Percentiles rank a stretch among this genome's conserved stretches.
These are phyloP conservation scores for Syritta pipiens DNA, from an alignment of 2,888 invertebrate species.

Conservation along the genomic window DNA sequence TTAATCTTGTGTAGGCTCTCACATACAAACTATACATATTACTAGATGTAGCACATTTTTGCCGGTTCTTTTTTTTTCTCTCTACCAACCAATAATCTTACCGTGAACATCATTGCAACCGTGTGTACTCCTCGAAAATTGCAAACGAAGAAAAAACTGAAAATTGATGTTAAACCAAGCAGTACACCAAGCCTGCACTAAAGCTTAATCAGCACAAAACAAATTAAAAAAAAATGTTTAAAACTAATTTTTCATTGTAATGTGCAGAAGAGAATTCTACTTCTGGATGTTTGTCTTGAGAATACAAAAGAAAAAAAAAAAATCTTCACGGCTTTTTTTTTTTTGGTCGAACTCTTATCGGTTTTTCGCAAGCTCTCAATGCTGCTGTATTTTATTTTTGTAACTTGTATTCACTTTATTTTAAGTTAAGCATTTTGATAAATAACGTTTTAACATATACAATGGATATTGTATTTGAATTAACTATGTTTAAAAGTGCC, in stretches of 20 bases:
- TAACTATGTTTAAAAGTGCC: conserved; percentile 19
- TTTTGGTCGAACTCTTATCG: conserved; percentile 50
- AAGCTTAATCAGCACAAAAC: conserved; percentile 20
- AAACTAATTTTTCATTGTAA: conserved; percentile 39
- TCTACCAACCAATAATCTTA: conserved; percentile 75
- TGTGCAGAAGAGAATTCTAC: not conserved
- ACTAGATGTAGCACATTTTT: conserved; percentile 31
- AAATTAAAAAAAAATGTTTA: conserved; percentile 10
- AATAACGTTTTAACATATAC: conserved; percentile 25
- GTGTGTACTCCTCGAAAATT: conserved; percentile 42
- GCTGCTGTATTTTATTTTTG: conserved; percentile 20
- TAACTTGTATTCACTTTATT: conserved; percentile 41
- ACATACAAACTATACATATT: conserved; percentile 16
- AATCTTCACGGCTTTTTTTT: conserved; percentile 38
- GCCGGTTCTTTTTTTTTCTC: conserved; percentile 52
- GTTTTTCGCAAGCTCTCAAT: conserved; percentile 58
- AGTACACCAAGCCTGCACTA: conserved; percentile 26
- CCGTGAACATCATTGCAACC: conserved; percentile 81
- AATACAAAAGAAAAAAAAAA: conserved; percentile 27
- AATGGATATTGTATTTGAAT: conserved; percentile 36
- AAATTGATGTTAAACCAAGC: conserved; percentile 3
- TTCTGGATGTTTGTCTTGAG: conserved; percentile 16
- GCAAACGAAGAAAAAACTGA: conserved; percentile 28
- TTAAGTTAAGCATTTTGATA: conserved; percentile 17
- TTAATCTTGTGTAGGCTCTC: not conserved